These are phyloP conservation scores for Panzeria rudis DNA, from an alignment of 2,888 invertebrate genomes.

Conservation along the genomic window DNA sequence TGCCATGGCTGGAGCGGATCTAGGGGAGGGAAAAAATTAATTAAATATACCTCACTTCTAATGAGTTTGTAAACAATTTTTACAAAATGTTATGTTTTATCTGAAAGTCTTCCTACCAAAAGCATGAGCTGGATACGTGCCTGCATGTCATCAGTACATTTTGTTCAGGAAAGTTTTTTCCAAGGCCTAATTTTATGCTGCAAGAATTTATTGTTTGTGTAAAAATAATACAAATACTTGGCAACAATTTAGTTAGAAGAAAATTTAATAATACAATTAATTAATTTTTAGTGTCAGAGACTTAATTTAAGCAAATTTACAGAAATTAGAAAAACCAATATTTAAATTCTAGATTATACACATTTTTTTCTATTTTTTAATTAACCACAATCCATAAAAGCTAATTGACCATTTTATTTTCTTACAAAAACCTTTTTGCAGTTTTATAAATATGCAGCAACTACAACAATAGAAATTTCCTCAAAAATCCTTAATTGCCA, in stretches of 20 bases:
- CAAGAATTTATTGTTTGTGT: background rate
- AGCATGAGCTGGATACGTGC: too few species aligned
- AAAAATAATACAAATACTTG: background rate
- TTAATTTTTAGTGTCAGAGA: background rate
- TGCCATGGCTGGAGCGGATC: too few species aligned
- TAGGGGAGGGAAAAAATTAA: too few species aligned
- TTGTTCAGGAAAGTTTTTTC: background rate
- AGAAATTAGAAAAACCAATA: background rate
- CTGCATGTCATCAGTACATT: too few species aligned
- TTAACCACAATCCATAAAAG: conserved; percentile 48
- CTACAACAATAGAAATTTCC: conserved; percentile 27
- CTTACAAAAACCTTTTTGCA: conserved; percentile 25
- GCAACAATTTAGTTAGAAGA: background rate
- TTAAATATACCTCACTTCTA: too few species aligned
- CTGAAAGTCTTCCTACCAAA: too few species aligned
- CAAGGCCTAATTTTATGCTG: background rate
- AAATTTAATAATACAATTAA: background rate
- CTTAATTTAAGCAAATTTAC: background rate
- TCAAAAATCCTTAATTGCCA: conserved; percentile 42
- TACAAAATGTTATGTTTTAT: too few species aligned
- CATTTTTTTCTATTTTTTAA: background rate
- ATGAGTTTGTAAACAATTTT: too few species aligned
- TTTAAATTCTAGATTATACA: background rate
- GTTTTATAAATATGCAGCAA: conserved; percentile 34
- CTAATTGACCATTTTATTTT: conserved; percentile 16